Base-by-base conservation (phyloP, 2,888 invertebrate species). In the Bugula neritina region DNA sequence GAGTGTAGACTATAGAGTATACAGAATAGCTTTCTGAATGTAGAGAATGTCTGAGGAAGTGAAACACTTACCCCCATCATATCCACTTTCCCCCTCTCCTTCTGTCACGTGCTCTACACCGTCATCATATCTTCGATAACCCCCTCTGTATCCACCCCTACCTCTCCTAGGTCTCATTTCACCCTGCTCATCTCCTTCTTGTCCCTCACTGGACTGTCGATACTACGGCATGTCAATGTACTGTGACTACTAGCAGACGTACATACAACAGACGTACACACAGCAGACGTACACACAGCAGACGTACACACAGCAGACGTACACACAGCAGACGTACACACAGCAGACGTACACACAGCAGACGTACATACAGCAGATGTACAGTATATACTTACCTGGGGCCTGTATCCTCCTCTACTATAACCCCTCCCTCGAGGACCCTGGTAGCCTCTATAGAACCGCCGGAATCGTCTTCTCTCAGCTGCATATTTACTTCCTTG, bases 401-500 rank as follows among this genome's bases (percentile, higher is more conserved):
- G 63, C n/a, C 63, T 63, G 63, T 31, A 63, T 31, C 63, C 17
- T 3, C 63, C 63, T 63, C 70, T 70, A 23, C 29, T 73, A 72
- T 72, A 74, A 72, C 35, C 73, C 69, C 71, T 72, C 72, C 72
- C 73, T 73, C 35, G 73, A 74, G 23, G 72, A 72, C 69, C 74
- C 73, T 2, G 57, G 74, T 55, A 74, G 73, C 35, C 71, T 76
- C 29, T 73, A 35, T 72, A 35, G 29, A 74, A 58, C 72, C 73
- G 1, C 73, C 72, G 21, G 43, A 54, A 71, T 73, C 80, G 74
- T 72, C 79, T 78, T 71, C 79, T 79, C 75, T 78, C 80, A 72
- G 78, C 80, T 78, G 97, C 96, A 85, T 95, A 97, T 75, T 95
- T 95, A 81, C 94, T 95, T 80, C 98, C 97, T 83, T 94, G 92